Conservation (phyloP, 2,888 invertebrate genomes). For the Sepiola atlantica region DNA sequence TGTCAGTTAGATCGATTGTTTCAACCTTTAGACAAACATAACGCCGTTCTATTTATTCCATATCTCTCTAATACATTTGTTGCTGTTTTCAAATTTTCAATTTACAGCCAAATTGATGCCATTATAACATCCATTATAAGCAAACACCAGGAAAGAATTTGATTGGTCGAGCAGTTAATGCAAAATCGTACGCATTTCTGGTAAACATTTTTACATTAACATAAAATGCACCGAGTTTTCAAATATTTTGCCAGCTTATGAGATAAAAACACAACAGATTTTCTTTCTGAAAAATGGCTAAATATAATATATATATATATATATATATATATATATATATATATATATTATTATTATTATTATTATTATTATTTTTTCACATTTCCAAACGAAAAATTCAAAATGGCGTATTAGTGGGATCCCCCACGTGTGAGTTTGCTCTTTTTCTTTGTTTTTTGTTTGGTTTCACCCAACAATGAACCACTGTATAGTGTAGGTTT, state of each 20-base stretch:
- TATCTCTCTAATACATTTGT: not conserved
- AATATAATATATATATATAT: not conserved
- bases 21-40: not conserved
- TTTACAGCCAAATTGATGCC: not conserved
- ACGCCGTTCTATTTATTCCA: not conserved
- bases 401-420: too few relatives aligned
- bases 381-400: too few relatives aligned
- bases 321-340: too few relatives aligned
- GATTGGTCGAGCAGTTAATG: not conserved
- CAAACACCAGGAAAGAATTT: not conserved
- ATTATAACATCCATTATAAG: not conserved
- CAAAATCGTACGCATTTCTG: not conserved
- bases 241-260: too few relatives aligned
- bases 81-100: not conserved
- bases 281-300: not conserved
- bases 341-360: too few relatives aligned
- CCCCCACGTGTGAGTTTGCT: too few relatives aligned
- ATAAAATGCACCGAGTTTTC: not conserved
- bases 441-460: too few relatives aligned
- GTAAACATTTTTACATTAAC: not conserved
- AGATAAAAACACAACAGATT: too few relatives aligned
- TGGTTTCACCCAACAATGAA: too few relatives aligned
- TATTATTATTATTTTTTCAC: too few relatives aligned
- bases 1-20: not conserved
- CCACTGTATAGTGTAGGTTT: too few relatives aligned